phyloP scores from a whole-genome alignment of 2,113 vertebrate species.

The Pseudopipra pipra region DNA sequence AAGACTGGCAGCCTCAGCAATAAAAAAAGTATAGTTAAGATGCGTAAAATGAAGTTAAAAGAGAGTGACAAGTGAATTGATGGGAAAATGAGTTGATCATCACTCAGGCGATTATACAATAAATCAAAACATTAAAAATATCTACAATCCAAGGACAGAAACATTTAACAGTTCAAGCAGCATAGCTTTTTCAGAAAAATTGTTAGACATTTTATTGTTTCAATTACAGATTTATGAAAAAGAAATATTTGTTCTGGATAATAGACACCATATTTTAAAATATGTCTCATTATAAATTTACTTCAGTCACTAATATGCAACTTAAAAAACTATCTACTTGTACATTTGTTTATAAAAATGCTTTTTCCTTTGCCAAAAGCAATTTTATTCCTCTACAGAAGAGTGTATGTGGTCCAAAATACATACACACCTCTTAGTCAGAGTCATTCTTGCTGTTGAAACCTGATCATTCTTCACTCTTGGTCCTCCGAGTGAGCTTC shows the following conservation, averaged over 20 bases:
- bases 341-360: slow-evolving; percentile 55
- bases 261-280: slow-evolving; percentile 50
- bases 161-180: slow-evolving; percentile 8
- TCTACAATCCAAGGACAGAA: slow-evolving; percentile 24
- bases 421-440: not conserved
- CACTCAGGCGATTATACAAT: not conserved
- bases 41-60: slow-evolving; percentile 37
- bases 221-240: slow-evolving; percentile 51
- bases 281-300: slow-evolving; percentile 52
- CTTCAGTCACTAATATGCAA: slow-evolving; percentile 39
- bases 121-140: slow-evolving; percentile 53
- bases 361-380: not conserved
- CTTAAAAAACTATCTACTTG: slow-evolving; percentile 46
- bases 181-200: slow-evolving; percentile 53
- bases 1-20: not conserved
- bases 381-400: not conserved
- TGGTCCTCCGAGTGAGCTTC: not conserved
- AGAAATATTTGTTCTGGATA: slow-evolving; percentile 33
- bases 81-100: not conserved
- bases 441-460: not conserved
- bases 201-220: slow-evolving; percentile 42
- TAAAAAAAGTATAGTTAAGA: not conserved
- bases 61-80: slow-evolving; percentile 7
- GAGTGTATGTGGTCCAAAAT: not conserved
- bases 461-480: not conserved